Evolutionary conservation across 2,888 invertebrate genomes (phyloP).

Genomic region (Limnephilus auricula): DNA sequence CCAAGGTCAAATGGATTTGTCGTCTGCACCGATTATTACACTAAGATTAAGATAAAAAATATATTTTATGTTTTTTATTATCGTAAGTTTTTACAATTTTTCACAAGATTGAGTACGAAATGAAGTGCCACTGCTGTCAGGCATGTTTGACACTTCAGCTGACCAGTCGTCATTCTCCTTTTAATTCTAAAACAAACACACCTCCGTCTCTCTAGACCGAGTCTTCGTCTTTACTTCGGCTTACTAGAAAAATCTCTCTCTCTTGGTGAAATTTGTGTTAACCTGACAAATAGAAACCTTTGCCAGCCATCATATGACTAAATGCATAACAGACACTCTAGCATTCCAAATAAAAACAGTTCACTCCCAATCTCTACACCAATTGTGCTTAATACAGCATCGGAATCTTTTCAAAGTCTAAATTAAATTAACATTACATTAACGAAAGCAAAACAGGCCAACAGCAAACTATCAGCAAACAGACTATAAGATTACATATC

Average conservation of each 20-base stretch:
- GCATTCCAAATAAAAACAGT: neutral
- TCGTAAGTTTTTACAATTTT: slow-evolving; percentile 9
- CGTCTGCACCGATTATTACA: neutral
- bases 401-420: neutral
- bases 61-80: slow-evolving; percentile 21
- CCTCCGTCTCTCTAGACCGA: neutral
- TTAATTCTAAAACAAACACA: neutral
- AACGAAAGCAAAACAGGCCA: neutral
- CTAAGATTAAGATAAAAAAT: slow-evolving; percentile 44
- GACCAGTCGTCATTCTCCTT: slow-evolving; percentile 11
- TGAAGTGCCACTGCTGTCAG: slow-evolving; percentile 25
- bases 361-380: neutral
- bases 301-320: slow-evolving; percentile 17
- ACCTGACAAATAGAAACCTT: slow-evolving; percentile 9
- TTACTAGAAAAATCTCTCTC: neutral
- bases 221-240: too few relatives aligned
- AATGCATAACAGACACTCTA: slow-evolving; percentile 10
- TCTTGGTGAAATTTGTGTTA: slow-evolving; percentile 8
- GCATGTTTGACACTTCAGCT: neutral
- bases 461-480: neutral
- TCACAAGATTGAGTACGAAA: slow-evolving; percentile 9
- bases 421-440: neutral
- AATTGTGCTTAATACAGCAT: slow-evolving; percentile 18
- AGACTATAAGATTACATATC: neutral
- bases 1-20: neutral